Percentiles rank a stretch among this genome's conserved stretches.
Conservation (phyloP, 2,888 invertebrate species). For the Willowsia nigromaculata region DNA sequence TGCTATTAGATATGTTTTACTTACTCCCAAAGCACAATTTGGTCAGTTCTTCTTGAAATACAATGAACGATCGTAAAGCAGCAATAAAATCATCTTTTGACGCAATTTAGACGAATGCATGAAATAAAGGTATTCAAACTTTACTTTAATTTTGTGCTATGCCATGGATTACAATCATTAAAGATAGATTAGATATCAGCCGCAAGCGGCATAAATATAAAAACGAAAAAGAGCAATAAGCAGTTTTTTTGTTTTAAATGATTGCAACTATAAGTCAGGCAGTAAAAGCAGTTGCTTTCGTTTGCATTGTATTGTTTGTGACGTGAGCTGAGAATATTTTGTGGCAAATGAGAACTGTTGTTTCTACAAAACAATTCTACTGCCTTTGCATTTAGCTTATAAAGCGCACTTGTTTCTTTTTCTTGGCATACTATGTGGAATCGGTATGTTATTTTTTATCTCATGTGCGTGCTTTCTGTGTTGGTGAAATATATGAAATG, state of each 20-base stretch:
- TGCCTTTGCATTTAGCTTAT: too few species aligned
- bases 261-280: background rate
- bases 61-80: background rate
- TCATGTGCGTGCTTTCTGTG: background rate
- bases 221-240: constrained; percentile 11
- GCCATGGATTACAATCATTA: background rate
- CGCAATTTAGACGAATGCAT: constrained; percentile 13
- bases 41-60: background rate
- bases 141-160: background rate
- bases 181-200: constrained; percentile 10
- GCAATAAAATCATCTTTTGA: constrained; percentile 26
- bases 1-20: too few species aligned
- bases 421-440: background rate
- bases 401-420: background rate
- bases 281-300: constrained; percentile 46
- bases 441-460: background rate
- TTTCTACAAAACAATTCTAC: too few species aligned
- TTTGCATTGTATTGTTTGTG: constrained; percentile 26
- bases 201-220: background rate
- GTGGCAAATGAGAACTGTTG: background rate
- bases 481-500: background rate
- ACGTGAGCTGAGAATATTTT: background rate
- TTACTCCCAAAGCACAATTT: too few species aligned
- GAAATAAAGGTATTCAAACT: too few species aligned
- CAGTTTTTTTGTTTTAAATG: constrained; percentile 5